Percentiles rank a stretch among this genome's conserved stretches.
These are phyloP conservation scores for Pinctada fucata DNA, from an alignment of 2,888 invertebrate species.

Conservation along the genomic window DNA sequence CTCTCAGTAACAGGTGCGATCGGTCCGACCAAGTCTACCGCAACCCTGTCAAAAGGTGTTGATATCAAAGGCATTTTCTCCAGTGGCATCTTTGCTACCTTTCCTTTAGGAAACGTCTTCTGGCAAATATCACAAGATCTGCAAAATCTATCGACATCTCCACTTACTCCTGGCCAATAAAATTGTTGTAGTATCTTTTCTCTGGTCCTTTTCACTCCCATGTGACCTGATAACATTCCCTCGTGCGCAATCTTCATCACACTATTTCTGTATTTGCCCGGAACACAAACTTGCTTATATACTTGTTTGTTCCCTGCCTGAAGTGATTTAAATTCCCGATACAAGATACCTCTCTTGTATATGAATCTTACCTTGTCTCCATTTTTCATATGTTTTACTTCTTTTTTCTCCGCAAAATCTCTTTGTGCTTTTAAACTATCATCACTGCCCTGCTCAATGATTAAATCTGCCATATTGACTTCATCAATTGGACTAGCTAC, in stretches of 20 bases:
- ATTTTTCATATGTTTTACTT: too few relatives aligned
- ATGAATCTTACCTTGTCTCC: too few relatives aligned
- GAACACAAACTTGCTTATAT: background rate
- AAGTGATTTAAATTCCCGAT: too few relatives aligned
- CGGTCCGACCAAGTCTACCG: constrained; percentile 48
- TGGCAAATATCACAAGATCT: constrained; percentile 38
- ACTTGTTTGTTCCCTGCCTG: background rate
- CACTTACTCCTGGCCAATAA: constrained; percentile 27
- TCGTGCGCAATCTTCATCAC: constrained; percentile 12
- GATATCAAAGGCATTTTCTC: constrained; percentile 22
- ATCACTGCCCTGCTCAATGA: too few relatives aligned
- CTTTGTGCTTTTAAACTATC: too few relatives aligned
- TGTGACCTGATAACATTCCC: background rate
- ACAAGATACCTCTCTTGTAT: too few relatives aligned
- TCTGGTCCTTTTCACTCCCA: background rate
- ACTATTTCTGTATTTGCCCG: background rate
- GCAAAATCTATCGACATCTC: constrained; percentile 22
- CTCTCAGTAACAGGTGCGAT: constrained; percentile 38
- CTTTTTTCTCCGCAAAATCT: too few relatives aligned
- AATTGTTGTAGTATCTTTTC: background rate
- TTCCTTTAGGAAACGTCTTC: constrained; percentile 4
- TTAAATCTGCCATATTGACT: too few relatives aligned
- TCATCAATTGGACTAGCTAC: too few relatives aligned
- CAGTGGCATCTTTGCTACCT: constrained; percentile 22
- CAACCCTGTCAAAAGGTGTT: constrained; percentile 17